These are phyloP conservation scores for Esperia sulphurella DNA, from an alignment of 2,888 invertebrate genomes.

Conservation along the genomic window DNA sequence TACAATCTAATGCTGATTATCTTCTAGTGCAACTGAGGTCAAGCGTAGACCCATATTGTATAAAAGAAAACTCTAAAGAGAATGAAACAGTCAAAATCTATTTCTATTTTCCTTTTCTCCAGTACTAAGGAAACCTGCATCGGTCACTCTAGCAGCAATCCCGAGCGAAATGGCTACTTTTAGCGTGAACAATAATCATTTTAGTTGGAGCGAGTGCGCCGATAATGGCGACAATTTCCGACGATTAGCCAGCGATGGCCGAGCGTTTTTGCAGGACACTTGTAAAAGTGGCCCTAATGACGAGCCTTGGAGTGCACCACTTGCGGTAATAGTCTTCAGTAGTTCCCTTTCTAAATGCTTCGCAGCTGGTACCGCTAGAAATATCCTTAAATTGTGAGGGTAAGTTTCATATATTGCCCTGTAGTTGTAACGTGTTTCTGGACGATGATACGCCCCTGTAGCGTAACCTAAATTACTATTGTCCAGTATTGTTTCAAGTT, in stretches of 20 bases:
- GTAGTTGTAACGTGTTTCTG: too few species aligned
- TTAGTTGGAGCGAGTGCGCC: conserved; percentile 71
- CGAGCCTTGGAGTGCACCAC: conserved; percentile 41
- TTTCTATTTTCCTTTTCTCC: conserved; percentile 18
- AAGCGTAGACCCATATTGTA: too few species aligned
- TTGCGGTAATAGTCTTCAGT: conserved; percentile 24
- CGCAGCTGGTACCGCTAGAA: not conserved
- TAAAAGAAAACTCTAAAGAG: too few species aligned
- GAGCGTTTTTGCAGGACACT: conserved; percentile 63
- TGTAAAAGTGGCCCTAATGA: conserved; percentile 65
- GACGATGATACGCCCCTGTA: too few species aligned
- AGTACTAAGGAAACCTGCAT: conserved; percentile 28
- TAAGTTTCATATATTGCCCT: too few species aligned
- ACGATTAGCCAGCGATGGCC: conserved; percentile 62
- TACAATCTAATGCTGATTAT: too few species aligned
- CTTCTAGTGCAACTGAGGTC: too few species aligned
- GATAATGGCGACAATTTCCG: conserved; percentile 77
- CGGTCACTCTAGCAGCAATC: conserved; percentile 47
- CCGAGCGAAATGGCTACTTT: conserved; percentile 68
- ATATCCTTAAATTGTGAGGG: not conserved
- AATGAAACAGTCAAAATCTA: too few species aligned
- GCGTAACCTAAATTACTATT: too few species aligned
- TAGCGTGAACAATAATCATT: conserved; percentile 76
- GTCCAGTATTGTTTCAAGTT: too few species aligned
- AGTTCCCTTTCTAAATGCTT: conserved; percentile 3